Conservation (phyloP, 2,113 vertebrate genomes). For the Okapia johnstoni region DNA sequence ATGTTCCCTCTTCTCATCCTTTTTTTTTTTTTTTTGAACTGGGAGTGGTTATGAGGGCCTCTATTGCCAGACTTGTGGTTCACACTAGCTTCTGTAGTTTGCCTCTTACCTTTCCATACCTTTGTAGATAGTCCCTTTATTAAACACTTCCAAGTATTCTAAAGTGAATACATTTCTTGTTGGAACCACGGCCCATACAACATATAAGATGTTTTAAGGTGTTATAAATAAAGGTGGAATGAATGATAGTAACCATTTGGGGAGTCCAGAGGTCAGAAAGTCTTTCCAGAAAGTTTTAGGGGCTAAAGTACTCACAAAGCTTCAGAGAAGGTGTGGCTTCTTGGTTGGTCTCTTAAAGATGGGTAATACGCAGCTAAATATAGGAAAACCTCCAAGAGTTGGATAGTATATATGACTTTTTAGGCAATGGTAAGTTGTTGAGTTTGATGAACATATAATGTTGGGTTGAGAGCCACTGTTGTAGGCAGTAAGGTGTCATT, state of each 20-base stretch:
- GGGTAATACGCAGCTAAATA: neutral
- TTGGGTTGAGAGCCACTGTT: neutral
- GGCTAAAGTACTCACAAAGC: neutral
- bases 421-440: neutral
- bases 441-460: neutral
- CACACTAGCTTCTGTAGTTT: neutral
- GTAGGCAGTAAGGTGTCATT: neutral
- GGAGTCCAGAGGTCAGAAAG: neutral
- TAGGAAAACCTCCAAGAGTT: neutral
- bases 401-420: neutral
- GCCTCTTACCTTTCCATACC: neutral
- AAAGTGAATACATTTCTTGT: neutral
- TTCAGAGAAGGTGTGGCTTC: neutral
- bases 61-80: neutral
- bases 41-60: neutral
- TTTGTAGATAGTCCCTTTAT: neutral
- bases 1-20: accelerated
- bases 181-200: neutral
- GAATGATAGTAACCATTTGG: neutral
- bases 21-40: neutral
- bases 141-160: neutral
- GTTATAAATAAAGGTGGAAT: neutral
- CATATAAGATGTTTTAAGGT: neutral
- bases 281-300: neutral
- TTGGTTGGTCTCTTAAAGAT: neutral